Evolutionary conservation across 2,113 vertebrate genomes (phyloP), one percentile per base, ranked within the genome.

Genomic region (Hymenochirus boettgeri): DNA sequence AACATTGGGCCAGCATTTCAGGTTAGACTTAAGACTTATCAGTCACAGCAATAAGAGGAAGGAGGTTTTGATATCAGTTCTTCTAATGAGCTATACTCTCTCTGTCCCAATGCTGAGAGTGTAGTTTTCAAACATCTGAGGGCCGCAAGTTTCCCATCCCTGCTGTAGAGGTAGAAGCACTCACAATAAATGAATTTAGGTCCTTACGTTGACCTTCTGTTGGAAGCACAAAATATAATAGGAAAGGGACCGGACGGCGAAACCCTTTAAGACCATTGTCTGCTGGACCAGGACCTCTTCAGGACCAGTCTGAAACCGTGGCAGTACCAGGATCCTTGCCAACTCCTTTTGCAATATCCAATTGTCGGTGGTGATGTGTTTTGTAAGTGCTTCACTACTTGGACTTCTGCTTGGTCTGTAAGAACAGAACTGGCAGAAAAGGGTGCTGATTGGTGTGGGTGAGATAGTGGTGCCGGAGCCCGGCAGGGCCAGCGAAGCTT

Each of bases 371-470:
- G 73, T 99, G 96, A 72, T 92, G 90, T 50, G 87, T n/a, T 76
- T 62, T 84, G 88, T 71, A 94, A 78, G 26, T 93, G 92, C 65
- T 92, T 93, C 57, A 94, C 88, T 76, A 97, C 95, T 77, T 99
- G 95, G 75, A 97, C 80, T 88, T 95, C 83, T 98, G 95, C 69
- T 96, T 97, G 80, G 96, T 95, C 27, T 87, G 86, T 99, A 99
- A 72, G 85, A 74, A 76, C 96, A 99, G 78, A 92, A 86, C 58
- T 84, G 83, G 72, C 96, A 98, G 81, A 89, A 82, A 99, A 2
- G 96, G 95, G 59, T 91, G 90, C 75, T 88, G 89, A 2, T 95
- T 88, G 4, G 93, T 94, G 85, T 99, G 96, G 15, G 91, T 92
- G 67, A 99, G 92, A 85, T 89, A 93, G 60, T 98, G 96, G 67